These are phyloP conservation scores for Fulica atra DNA, from an alignment of 2,113 vertebrate genomes.

Conservation along the genomic window DNA sequence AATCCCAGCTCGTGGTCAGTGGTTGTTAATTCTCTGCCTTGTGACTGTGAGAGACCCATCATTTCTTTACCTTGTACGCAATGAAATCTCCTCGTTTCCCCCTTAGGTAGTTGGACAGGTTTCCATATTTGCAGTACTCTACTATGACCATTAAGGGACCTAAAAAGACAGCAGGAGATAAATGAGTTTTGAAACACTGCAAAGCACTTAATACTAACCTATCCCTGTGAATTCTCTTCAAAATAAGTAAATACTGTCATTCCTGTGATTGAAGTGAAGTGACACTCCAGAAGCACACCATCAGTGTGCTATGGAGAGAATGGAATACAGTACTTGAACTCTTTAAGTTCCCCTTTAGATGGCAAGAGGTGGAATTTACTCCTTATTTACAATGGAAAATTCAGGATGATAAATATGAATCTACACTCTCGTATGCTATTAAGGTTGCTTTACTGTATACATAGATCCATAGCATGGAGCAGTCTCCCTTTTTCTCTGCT, in stretches of 20 bases:
- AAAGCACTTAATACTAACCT: neutral
- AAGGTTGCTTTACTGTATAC: neutral
- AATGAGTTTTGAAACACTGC: conserved; percentile 1
- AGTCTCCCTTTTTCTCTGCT: neutral
- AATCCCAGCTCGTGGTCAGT: neutral
- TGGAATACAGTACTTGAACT: neutral
- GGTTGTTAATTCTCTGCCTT: neutral
- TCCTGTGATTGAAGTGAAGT: neutral
- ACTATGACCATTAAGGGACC: conserved; percentile 94
- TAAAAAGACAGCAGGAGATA: conserved; percentile 53
- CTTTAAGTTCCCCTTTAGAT: neutral
- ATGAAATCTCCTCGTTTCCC: conserved; percentile 89
- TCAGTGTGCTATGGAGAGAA: neutral
- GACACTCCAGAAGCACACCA: neutral
- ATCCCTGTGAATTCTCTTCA: neutral
- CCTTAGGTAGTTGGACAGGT: conserved; percentile 90
- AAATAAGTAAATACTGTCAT: neutral
- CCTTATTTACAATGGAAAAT: neutral
- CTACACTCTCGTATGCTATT: neutral
- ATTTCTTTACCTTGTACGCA: conserved; percentile 86
- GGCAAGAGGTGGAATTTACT: neutral
- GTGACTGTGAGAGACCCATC: neutral
- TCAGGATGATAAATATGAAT: neutral
- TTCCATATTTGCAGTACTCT: conserved; percentile 94
- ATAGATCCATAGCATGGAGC: neutral